Conservation (phyloP, 2,888 invertebrate species). For the Polyommatus iphigenia region DNA sequence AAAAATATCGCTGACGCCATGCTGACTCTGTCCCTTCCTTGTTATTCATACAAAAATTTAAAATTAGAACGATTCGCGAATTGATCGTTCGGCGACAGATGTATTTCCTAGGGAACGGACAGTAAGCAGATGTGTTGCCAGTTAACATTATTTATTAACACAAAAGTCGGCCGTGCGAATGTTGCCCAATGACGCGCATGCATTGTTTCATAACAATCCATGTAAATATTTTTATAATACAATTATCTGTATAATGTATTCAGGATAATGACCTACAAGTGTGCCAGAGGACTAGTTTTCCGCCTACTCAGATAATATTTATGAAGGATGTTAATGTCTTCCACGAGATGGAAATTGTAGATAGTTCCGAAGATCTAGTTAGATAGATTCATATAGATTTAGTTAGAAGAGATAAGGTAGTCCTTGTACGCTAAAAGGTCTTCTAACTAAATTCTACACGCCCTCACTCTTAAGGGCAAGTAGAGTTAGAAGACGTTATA, state of each 20-base stretch:
- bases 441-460: too few species aligned
- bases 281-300: slow-evolving; percentile 14
- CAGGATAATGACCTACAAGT: slow-evolving; percentile 19
- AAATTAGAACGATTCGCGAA: neutral
- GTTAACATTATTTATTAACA: slow-evolving; percentile 42
- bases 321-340: neutral
- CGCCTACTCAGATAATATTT: neutral
- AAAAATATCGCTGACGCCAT: too few species aligned
- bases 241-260: slow-evolving; percentile 7
- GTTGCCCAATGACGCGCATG: slow-evolving; percentile 39
- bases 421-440: too few species aligned
- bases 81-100: slow-evolving; percentile 5
- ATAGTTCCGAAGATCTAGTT: neutral
- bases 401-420: neutral
- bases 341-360: neutral
- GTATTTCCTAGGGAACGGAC: slow-evolving; percentile 40
- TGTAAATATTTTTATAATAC: slow-evolving; percentile 5
- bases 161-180: slow-evolving; percentile 43
- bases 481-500: too few species aligned
- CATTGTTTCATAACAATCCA: slow-evolving; percentile 28
- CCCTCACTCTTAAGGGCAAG: too few species aligned
- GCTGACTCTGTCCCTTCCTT: neutral
- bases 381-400: too few species aligned
- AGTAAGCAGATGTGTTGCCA: slow-evolving; percentile 50
- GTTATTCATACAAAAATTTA: neutral